Percentiles rank a stretch among this genome's conserved stretches.
phyloP scores from a whole-genome alignment of 2,113 vertebrate genomes.

The Ochotona curzoniae region DNA sequence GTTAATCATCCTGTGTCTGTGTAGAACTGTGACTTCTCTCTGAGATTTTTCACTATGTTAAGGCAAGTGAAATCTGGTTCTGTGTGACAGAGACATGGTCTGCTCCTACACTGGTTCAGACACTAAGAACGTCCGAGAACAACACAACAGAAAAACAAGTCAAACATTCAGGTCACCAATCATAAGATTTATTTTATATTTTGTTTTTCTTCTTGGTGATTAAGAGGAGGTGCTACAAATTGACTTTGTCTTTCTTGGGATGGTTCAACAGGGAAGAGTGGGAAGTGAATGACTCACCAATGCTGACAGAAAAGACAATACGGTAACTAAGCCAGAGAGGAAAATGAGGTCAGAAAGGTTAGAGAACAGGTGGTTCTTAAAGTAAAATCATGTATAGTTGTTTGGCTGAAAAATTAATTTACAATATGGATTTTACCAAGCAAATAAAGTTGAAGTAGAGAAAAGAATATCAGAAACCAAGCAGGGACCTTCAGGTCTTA shows the following conservation, averaged over 20 bases:
- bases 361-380: neutral
- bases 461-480: conserved; percentile 57
- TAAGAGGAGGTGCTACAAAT: neutral
- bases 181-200: conserved; percentile 13
- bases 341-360: neutral
- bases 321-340: neutral
- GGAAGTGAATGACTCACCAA: neutral
- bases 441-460: conserved; percentile 51
- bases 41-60: neutral
- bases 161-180: neutral
- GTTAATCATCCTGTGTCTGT: neutral
- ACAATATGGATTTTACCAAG: neutral
- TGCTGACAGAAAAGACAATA: neutral
- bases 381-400: neutral
- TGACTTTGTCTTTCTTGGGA: neutral
- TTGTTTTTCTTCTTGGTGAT: conserved; percentile 15
- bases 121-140: neutral
- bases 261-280: neutral
- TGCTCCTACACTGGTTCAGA: neutral
- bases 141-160: conserved; percentile 4
- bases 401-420: conserved; percentile 49
- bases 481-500: conserved; percentile 33
- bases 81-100: neutral
- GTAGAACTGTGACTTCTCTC: neutral
- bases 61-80: neutral